A percentile compares a stretch with the other conserved stretches of the same genome.
Conservation (phyloP, 2,797 vertebrate species). For the Urosaurus nigricauda region DNA sequence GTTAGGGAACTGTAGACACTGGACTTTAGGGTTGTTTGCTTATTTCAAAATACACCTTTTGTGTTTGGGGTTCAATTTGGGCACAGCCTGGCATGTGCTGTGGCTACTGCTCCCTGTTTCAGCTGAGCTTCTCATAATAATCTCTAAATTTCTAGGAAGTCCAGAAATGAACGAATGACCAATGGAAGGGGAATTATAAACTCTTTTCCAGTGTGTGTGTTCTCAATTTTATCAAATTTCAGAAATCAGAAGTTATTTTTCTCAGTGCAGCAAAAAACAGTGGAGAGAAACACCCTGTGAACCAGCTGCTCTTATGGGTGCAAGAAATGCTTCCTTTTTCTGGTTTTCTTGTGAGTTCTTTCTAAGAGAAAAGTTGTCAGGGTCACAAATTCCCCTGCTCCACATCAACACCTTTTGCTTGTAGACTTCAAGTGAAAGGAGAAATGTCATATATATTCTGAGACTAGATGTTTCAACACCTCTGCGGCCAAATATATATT, state of each 20-base stretch:
- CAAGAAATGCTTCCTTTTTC: constrained; percentile 21
- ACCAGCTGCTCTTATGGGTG: neutral
- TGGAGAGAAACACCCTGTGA: neutral
- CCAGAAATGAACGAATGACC: neutral
- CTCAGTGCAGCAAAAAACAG: neutral
- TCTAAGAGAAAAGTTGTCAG: neutral
- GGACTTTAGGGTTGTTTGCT: neutral
- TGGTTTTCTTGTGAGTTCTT: neutral
- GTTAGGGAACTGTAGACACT: neutral
- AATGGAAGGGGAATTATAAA: neutral
- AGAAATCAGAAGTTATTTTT: neutral
- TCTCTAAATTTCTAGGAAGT: neutral
- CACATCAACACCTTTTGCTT: too few species aligned
- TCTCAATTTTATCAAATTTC: neutral
- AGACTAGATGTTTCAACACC: neutral
- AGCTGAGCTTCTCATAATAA: neutral
- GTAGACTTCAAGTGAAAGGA: neutral
- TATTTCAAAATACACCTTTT: neutral
- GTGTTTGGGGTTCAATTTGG: neutral
- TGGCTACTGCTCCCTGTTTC: neutral
- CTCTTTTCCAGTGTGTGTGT: neutral
- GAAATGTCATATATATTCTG: neutral
- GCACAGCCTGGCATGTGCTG: neutral
- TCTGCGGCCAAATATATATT: neutral
- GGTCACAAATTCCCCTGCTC: neutral